Percentiles rank a stretch among this genome's conserved stretches.
Evolutionary conservation across 2,888 invertebrate species (phyloP).

Genomic region (Elgonia sp.): DNA sequence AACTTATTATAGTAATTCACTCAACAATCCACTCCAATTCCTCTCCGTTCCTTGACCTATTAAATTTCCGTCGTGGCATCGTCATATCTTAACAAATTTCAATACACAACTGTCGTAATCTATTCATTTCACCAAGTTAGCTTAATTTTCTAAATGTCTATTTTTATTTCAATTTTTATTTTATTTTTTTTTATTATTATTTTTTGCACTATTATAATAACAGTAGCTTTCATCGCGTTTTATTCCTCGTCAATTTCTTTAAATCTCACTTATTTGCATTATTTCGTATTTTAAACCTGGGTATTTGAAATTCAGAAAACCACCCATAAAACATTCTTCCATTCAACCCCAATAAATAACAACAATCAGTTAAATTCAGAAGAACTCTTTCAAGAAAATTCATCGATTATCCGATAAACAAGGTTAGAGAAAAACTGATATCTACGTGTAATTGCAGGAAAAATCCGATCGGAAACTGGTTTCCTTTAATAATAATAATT

Average conservation of each 20-base stretch:
- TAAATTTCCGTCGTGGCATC: slow-evolving; percentile 40
- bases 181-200: background rate
- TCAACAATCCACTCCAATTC: slow-evolving; percentile 67
- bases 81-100: slow-evolving; percentile 32
- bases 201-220: slow-evolving; percentile 48
- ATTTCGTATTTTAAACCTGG: slow-evolving; percentile 26
- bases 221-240: slow-evolving; percentile 45
- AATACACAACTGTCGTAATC: slow-evolving; percentile 34
- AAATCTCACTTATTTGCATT: slow-evolving; percentile 46
- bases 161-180: slow-evolving; percentile 21
- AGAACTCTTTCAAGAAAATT: slow-evolving; percentile 37
- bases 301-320: slow-evolving; percentile 9
- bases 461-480: slow-evolving; percentile 1
- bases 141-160: slow-evolving; percentile 44
- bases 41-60: slow-evolving; percentile 47
- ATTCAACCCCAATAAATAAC: background rate
- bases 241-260: slow-evolving; percentile 16
- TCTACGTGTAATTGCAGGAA: background rate
- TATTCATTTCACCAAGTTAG: slow-evolving; percentile 31
- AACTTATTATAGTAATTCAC: slow-evolving; percentile 68
- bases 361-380: slow-evolving; percentile 32
- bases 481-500: background rate
- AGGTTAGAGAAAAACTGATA: background rate
- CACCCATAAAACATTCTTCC: slow-evolving; percentile 8
- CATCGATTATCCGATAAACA: slow-evolving; percentile 36